Base-by-base conservation (phyloP, 2,888 invertebrate genomes). In the Erebia aethiops region DNA sequence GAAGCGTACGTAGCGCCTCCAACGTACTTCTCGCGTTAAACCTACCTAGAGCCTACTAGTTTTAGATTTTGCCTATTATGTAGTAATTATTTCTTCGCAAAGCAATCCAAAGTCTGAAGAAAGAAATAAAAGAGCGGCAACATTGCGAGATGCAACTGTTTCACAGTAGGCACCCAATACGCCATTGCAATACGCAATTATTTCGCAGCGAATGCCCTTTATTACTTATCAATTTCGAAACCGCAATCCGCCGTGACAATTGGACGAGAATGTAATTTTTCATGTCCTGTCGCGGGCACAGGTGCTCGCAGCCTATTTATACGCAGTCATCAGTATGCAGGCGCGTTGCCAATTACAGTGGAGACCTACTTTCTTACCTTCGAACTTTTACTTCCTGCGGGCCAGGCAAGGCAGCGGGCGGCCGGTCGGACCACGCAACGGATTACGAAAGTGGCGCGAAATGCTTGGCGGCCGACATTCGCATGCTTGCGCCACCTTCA, bases 301-400 rank as follows among this genome's bases (percentile, higher is more conserved):
- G 88, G 86, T 87, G 87, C 78, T 80, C 80, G 79, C 82, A 87
- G 85, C 87, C 89, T 88, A 89, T 89, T 88, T 88, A 83, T 83
- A 77, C 77, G 82, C 83, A 83, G 84, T 80, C 89, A 92, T 92
- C 89, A 91, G 88, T 89, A 93, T 91, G 91, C 92, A 92, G 90
- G 90, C 91, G 82, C 84, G 87, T 85, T 90, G 91, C 92, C 92
- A 92, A 92, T 91, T 92, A 90, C 90, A 91, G 87, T 79, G 85
- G 90, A 91, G 92, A 92, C 93, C 93, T 91, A 92, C 92, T 93
- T 93, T 92, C 93, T 91, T 92, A 92, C 91, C 93, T 92, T 92
- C 92, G 92, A 93, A 93, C 93, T 93, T 92, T 93, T 93, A 93
- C 93, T 93, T 93, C 93, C 93, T 93, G 91, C 91, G 92, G 91